Evolutionary conservation across 2,113 vertebrate species (phyloP), one percentile per base, ranked within the genome.

Genomic region (Rhizomys pruinosus): DNA sequence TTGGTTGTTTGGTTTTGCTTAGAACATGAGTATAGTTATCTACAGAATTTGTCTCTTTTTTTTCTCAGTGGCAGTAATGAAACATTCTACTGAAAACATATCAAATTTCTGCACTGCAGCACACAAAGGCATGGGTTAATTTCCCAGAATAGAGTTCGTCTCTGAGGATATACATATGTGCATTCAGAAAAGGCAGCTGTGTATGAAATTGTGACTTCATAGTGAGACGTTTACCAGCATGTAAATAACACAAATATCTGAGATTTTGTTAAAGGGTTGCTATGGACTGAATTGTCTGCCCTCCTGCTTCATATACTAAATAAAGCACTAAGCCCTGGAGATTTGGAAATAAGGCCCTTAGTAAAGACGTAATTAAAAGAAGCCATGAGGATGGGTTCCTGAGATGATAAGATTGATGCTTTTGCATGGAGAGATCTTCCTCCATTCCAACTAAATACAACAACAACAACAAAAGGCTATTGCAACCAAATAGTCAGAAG

Each of bases 31-130:
- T 73, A 52, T 61, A 87, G 90, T 90, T 71, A 47, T 47, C 13
- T 52, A 29, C 63, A 42, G 92, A 82, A 74, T 78, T 55, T 55
- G n/a, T 80, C 7, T 79, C 6, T n/a, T 86, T 47, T 52, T 20
- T 81, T 20, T 23, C 61, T 85, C 64, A 76, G 23, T 72, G 84
- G 66, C 11, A 89, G 10, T 37, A 89, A 29, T 52, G 57, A 94
- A 87, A 79, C 37, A 37, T 87, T 87, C 39, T 77, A 78, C 29
- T 73, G 72, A 93, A 89, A 93, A 92, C 13, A 10, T 66, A 76
- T 44, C 73, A 68, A 8, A 89, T 92, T 88, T 92, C n/a, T 57
- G 47, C 7, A 79, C 16, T 44, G 7, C 4, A 27, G 47, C 29
- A 84, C 29, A 90, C 32, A 88, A 23, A 76, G 42, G 27, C 32